Evolutionary conservation across 2,113 vertebrate genomes (phyloP), one percentile per base, ranked within the genome.

Genomic region (Phrynosoma platyrhinos): DNA sequence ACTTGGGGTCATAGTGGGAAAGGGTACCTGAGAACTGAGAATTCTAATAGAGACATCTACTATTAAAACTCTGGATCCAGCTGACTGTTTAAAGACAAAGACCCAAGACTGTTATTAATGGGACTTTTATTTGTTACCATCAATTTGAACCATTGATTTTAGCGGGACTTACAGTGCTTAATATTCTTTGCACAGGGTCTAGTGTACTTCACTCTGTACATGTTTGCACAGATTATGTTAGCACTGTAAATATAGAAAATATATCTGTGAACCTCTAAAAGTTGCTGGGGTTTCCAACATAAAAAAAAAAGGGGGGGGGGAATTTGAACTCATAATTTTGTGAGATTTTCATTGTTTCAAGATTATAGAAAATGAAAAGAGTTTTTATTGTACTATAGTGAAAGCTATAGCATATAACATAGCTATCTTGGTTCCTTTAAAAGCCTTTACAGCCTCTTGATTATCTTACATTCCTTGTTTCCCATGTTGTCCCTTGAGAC

Each of bases 401-500:
- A 58, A 78, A 77, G 55, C 14, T 66, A 16, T 18, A 36, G 55
- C 36, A 55, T 82, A 62, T 82, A 76, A 87, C 82, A 75, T 68
- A 76, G 66, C 42, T 32, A 66, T 69, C 32, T 36, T 83, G 87
- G 77, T 83, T 77, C 13, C 62, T n/a, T 36, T 40, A 40, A 25
- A 66, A 25, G 91, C 90, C 88, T 89, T 93, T 89, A 75, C 88
- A 89, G 75, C 64, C 55, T n/a, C 81, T 93, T 82, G 81, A 68
- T 92, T 89, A 90, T 94, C 82, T 25, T 2, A 53, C 79, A 5
- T 13, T 93, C 40, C 80, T 32, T 89, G 23, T 36, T 79, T 27
- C 47, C 14, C 47, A n/a, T 72, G 74, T 93, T 94, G 88, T 90
- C 52, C 21, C 92, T 91, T 90, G 83, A 92, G 75, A 78, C 75